These are phyloP conservation scores for Synanthedon myopaeformis DNA, from an alignment of 2,888 invertebrate species.

Conservation along the genomic window DNA sequence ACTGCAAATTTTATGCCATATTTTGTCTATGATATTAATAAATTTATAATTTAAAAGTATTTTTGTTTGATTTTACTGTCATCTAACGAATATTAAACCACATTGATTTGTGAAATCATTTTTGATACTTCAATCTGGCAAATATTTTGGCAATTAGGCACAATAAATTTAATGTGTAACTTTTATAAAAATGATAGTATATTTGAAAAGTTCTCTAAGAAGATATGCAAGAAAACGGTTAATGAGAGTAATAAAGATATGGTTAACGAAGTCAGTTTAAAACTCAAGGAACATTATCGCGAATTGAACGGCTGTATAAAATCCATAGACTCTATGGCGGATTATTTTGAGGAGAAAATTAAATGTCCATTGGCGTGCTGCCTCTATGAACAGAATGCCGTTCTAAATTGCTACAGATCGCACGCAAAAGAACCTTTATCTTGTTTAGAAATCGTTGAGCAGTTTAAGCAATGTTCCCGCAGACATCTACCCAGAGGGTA, in stretches of 20 bases:
- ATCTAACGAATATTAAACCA: constrained; percentile 7
- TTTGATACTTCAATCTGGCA: constrained; percentile 6
- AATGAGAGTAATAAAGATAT: constrained; percentile 6
- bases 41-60: no score
- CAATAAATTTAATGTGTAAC: constrained; percentile 3
- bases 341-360: constrained; percentile 1
- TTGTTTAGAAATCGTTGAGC: constrained; percentile 15
- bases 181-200: constrained; percentile 6
- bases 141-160: constrained; percentile 8
- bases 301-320: constrained; percentile 12
- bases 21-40: no score
- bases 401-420: constrained; percentile 15
- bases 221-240: constrained; percentile 9
- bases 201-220: constrained; percentile 8
- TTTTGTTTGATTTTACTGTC: no score
- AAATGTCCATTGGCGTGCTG: constrained; percentile 7
- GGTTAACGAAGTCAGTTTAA: constrained; percentile 9
- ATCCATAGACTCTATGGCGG: constrained; percentile 7
- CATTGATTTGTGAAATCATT: constrained; percentile 14
- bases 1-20: no score
- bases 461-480: constrained; percentile 19
- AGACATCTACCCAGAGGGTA: background rate
- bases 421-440: constrained; percentile 11
- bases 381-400: constrained; percentile 6
- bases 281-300: constrained; percentile 11